These are phyloP conservation scores for Scomber scombrus DNA, from an alignment of 2,113 vertebrate species.

Conservation along the genomic window DNA sequence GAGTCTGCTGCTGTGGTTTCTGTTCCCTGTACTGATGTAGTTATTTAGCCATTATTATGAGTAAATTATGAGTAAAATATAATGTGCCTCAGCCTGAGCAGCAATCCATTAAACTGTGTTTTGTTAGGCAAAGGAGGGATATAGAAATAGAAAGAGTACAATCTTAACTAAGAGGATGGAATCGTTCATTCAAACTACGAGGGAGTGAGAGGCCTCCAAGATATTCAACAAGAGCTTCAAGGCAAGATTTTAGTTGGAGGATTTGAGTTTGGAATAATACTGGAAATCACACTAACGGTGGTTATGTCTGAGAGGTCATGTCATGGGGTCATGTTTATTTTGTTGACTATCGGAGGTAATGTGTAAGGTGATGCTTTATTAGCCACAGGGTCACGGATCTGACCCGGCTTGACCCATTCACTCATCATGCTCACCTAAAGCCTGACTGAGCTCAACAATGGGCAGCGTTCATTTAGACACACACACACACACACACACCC, in stretches of 20 bases:
- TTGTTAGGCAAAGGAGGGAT: not conserved
- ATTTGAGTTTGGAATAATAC: slow-evolving; percentile 27
- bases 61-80: not conserved
- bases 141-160: slow-evolving; percentile 14
- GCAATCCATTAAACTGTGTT: slow-evolving; percentile 20
- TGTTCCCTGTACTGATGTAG: slow-evolving; percentile 35
- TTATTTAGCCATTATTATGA: slow-evolving; percentile 27
- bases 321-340: slow-evolving; percentile 64
- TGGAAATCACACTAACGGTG: not conserved
- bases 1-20: slow-evolving; percentile 31
- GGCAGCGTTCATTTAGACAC: slow-evolving; percentile 3
- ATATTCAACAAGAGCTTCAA: slow-evolving; percentile 7
- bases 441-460: slow-evolving; percentile 56
- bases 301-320: slow-evolving; percentile 27
- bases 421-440: slow-evolving; percentile 57
- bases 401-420: slow-evolving; percentile 65
- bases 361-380: slow-evolving; percentile 76
- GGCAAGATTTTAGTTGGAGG: slow-evolving; percentile 6
- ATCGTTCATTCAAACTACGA: not conserved
- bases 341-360: slow-evolving; percentile 39
- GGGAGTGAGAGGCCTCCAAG: not conserved
- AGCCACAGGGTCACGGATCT: slow-evolving; percentile 68
- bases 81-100: not conserved
- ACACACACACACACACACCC: slow-evolving; percentile 18
- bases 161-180: not conserved